These are phyloP conservation scores for Gnathonemus longibarbis DNA, from an alignment of 2,113 vertebrate species.

Conservation along the genomic window DNA sequence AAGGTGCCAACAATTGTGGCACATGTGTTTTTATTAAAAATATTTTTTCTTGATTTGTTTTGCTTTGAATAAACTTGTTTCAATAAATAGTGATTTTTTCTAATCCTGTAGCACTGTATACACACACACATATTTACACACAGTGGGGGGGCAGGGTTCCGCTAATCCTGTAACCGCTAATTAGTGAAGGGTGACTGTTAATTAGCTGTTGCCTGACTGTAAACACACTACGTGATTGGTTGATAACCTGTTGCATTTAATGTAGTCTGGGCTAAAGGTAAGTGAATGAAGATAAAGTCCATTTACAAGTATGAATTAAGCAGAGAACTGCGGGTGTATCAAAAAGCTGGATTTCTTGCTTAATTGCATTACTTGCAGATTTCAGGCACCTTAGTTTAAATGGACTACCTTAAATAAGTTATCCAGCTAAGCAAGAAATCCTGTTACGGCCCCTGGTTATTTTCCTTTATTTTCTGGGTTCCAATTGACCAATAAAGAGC, in stretches of 20 bases:
- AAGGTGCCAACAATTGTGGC: too few species aligned
- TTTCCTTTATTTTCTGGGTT: background rate
- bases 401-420: background rate
- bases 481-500: background rate
- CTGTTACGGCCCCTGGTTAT: background rate
- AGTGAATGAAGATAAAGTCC: too few species aligned
- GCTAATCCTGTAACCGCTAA: too few species aligned
- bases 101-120: too few species aligned
- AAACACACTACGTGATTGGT: background rate
- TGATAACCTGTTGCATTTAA: background rate
- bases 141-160: too few species aligned
- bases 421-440: background rate
- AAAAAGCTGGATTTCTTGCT: background rate
- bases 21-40: too few species aligned
- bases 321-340: background rate
- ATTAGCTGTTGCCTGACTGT: background rate
- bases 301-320: background rate
- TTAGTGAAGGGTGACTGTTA: too few species aligned
- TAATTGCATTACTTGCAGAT: background rate
- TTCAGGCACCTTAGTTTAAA: background rate
- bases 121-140: too few species aligned
- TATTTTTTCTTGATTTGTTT: too few species aligned
- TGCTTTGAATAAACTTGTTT: too few species aligned
- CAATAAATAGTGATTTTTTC: too few species aligned
- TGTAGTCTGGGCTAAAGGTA: too few species aligned